Evolutionary conservation across 2,888 invertebrate species (phyloP).

Genomic region (Deladenus siricidicola): DNA sequence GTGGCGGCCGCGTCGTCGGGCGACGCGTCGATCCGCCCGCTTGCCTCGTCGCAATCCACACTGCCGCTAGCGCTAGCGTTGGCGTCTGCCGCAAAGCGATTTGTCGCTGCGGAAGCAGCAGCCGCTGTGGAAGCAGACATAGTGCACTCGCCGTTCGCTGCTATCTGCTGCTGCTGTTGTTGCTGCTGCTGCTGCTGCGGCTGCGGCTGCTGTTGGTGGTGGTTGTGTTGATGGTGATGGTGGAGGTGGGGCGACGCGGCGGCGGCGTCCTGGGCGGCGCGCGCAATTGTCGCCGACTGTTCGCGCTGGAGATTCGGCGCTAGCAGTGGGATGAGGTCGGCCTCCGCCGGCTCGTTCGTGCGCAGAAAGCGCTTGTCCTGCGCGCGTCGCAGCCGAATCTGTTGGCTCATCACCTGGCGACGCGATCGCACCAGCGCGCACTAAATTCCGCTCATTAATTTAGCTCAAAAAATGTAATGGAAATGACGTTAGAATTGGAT

Average conservation of each 20-base stretch:
- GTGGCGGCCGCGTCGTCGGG: constrained; percentile 19
- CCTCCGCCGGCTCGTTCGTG: constrained; percentile 37
- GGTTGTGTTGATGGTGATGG: too few relatives aligned
- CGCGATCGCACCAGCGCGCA: constrained; percentile 45
- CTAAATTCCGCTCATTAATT: constrained; percentile 20
- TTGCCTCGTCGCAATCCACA: too few relatives aligned
- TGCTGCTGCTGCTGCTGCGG: too few relatives aligned
- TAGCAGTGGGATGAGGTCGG: constrained; percentile 37
- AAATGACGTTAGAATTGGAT: background rate
- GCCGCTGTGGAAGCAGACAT: background rate
- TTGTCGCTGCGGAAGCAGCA: background rate
- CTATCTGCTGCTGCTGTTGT: too few relatives aligned
- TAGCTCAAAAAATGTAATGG: background rate
- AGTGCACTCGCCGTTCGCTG: background rate
- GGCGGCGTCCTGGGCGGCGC: background rate
- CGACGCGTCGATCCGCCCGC: constrained; percentile 6
- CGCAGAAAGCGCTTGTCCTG: constrained; percentile 49
- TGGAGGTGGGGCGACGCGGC: background rate
- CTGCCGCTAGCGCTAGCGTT: too few relatives aligned
- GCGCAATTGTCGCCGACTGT: background rate
- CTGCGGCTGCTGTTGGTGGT: too few relatives aligned
- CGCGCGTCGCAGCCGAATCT: constrained; percentile 47
- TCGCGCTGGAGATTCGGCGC: background rate
- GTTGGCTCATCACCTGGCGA: constrained; percentile 48
- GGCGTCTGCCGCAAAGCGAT: too few relatives aligned